Evolutionary conservation across 2,888 invertebrate genomes (phyloP).

Genomic region (Rhagophthalmus giganteus): DNA sequence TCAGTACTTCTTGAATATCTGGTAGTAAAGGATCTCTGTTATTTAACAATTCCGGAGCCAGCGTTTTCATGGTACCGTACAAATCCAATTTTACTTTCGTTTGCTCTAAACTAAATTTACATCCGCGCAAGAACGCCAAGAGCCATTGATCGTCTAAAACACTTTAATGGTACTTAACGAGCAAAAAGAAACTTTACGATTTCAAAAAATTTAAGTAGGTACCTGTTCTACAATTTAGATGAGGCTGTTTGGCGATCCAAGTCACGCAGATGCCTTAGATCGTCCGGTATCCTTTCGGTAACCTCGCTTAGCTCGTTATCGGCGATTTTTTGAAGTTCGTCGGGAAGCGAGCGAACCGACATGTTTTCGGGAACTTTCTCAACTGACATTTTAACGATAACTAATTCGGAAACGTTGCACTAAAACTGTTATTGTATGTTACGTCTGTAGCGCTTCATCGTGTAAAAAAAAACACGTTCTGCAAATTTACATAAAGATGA

Average conservation of each 20-base stretch:
- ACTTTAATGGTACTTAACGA: not conserved
- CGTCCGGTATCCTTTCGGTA: not conserved
- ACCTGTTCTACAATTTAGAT: not conserved
- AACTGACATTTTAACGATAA: too few relatives aligned
- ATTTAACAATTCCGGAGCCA: slow-evolving; percentile 62
- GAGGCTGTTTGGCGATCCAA: slow-evolving; percentile 1
- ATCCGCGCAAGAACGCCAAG: slow-evolving; percentile 59
- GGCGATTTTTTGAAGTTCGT: slow-evolving; percentile 3
- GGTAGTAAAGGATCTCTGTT: slow-evolving; percentile 55
- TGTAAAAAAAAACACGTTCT: too few relatives aligned
- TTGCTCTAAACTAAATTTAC: slow-evolving; percentile 60
- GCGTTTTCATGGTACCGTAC: slow-evolving; percentile 61
- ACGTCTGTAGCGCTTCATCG: too few relatives aligned
- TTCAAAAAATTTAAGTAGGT: too few relatives aligned
- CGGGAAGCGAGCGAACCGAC: too few relatives aligned
- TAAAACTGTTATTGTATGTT: too few relatives aligned
- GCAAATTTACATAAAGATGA: too few relatives aligned
- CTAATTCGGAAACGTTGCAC: too few relatives aligned
- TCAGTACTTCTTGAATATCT: slow-evolving; percentile 43
- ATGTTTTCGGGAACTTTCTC: too few relatives aligned
- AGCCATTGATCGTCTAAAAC: too few relatives aligned
- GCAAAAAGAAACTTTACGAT: not conserved
- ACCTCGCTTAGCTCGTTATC: not conserved
- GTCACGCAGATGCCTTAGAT: not conserved
- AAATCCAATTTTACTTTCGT: slow-evolving; percentile 61